These are phyloP conservation scores for Drosophila acutilabella DNA, from an alignment of 2,888 invertebrate species.

Conservation along the genomic window DNA sequence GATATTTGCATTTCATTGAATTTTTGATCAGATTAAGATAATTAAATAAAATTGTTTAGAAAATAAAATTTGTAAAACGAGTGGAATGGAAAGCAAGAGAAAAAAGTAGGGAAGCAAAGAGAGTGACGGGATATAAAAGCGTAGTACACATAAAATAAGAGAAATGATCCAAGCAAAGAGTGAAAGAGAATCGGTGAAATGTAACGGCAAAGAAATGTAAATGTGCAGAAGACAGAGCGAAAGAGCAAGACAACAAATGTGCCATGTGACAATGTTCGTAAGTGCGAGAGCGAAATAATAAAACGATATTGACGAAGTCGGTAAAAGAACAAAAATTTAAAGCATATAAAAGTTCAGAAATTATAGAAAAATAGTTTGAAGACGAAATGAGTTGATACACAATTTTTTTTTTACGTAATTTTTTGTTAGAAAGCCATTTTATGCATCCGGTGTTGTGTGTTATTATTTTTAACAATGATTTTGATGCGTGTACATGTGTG, in stretches of 20 bases:
- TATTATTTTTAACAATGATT: constrained; percentile 60
- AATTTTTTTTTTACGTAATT: constrained; percentile 24
- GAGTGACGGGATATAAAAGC: constrained; percentile 26
- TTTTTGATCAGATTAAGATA: constrained; percentile 53
- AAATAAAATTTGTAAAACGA: constrained; percentile 50
- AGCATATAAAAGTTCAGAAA: constrained; percentile 27
- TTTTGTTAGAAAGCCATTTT: constrained; percentile 65
- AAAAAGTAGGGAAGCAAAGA: constrained; percentile 16
- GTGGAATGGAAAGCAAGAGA: constrained; percentile 41
- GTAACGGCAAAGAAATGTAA: constrained; percentile 29
- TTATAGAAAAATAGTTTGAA: constrained; percentile 8
- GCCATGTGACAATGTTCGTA: constrained; percentile 40
- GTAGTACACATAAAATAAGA: constrained; percentile 33
- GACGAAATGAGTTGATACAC: constrained; percentile 33
- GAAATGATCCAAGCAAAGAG: constrained; percentile 44
- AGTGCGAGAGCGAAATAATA: constrained; percentile 30
- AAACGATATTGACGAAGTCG: constrained; percentile 29
- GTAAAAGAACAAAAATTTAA: constrained; percentile 32
- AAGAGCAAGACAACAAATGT: constrained; percentile 21
- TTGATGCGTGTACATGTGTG: constrained; percentile 35
- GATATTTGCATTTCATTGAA: constrained; percentile 60
- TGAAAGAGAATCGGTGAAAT: constrained; percentile 24
- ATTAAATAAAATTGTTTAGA: constrained; percentile 38
- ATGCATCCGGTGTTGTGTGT: constrained; percentile 38
- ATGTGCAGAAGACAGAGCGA: constrained; percentile 34